Evolutionary conservation across 1,140 invertebrate genomes (phyloP).

Genomic region (Zophobas atratus): DNA sequence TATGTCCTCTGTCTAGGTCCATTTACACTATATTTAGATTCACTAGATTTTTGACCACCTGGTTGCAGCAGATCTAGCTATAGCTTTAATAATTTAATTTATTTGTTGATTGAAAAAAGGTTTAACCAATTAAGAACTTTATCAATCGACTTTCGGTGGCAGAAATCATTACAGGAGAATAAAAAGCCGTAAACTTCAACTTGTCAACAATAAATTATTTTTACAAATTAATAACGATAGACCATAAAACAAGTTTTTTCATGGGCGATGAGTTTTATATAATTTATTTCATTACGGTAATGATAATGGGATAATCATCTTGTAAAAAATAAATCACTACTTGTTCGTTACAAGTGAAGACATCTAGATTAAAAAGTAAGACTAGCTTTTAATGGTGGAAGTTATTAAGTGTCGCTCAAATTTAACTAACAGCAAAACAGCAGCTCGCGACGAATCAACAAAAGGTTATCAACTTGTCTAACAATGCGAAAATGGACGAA

Average conservation of each 20-base stretch:
- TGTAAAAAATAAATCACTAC: neutral
- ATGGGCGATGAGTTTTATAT: conserved; percentile 10
- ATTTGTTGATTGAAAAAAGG: too few relatives aligned
- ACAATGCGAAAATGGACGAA: conserved; percentile 31
- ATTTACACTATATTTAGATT: neutral
- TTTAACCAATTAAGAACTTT: too few relatives aligned
- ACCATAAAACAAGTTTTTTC: neutral
- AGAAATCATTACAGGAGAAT: neutral
- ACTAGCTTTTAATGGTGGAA: too few relatives aligned
- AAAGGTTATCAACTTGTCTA: neutral
- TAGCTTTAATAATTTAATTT: neutral
- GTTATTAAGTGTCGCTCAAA: neutral
- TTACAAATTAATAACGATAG: neutral
- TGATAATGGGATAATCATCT: neutral
- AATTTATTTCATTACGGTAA: conserved; percentile 3
- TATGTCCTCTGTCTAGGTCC: conserved; percentile 5
- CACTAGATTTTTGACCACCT: conserved; percentile 15
- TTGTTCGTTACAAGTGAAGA: neutral
- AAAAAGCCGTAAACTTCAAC: neutral
- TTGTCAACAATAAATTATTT: conserved; percentile 9
- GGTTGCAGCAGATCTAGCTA: neutral
- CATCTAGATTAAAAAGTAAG: neutral
- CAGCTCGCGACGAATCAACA: neutral
- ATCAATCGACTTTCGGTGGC: too few relatives aligned
- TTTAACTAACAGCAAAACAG: neutral